Evolutionary conservation across 1,140 invertebrate species (phyloP), one percentile per base, ranked within the genome.

Genomic region (Zaprionus africanus): DNA sequence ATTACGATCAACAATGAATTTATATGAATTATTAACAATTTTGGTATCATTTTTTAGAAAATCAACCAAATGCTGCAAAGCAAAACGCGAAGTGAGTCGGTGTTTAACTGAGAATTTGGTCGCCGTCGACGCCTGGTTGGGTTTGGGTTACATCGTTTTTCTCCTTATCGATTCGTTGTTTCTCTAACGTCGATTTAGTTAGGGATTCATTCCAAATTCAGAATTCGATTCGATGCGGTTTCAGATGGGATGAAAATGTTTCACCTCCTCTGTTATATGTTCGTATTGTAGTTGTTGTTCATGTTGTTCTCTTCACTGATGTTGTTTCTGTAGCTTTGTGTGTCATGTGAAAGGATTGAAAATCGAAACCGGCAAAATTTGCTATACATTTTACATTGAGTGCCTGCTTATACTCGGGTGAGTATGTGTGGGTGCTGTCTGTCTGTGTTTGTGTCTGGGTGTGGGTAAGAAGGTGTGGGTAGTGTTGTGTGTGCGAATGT

Each of bases 11-110:
- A 71, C 68, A 71, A 34, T 24, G 38, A 71, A 72, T 57, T 72
- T 65, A 11, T 49, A 71, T 63, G 59, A 46, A 46, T 70, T 9
- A 13, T 57, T 38, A 71, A 58, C 62, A 72, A 72, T 65, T 72
- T 72, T 7, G 69, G 38, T 12, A 66, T 72, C 22, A 31, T 65
- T 65, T n/a, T 24, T 31, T 1, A 56, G 13, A 49, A 49, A 43
- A 49, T 31, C 13, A 73, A 59, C 31, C 19, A 58, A 46, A 49
- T 38, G 57, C 38, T 49, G 43, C 36, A 71, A 71, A 57, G 59
- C 54, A 38, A 43, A 57, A 71, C 61, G 34, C 13, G 54, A 31
- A 72, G 43, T 28, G 43, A 46, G 49, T 43, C 24, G 53, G 36
- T 41, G 4, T 46, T 57, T 11, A 43, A 73, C 70, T 60, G 49